These are phyloP conservation scores for Eupeodes corollae DNA, from an alignment of 1,140 invertebrate species.

Conservation along the genomic window DNA sequence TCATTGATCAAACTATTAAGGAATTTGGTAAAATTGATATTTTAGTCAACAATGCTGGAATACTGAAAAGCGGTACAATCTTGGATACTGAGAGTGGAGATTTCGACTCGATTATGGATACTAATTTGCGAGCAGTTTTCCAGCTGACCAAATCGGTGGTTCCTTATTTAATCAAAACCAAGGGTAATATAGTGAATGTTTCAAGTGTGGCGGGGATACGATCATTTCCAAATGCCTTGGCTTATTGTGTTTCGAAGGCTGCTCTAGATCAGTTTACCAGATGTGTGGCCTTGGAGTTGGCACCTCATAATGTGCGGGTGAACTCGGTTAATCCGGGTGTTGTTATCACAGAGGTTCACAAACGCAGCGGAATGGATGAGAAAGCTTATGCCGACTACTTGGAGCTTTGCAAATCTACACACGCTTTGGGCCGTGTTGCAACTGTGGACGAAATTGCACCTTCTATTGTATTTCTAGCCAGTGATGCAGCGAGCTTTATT, in stretches of 20 bases:
- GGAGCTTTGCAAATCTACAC: constrained; percentile 60
- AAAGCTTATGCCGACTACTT: constrained; percentile 61
- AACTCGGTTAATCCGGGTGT: constrained; percentile 80
- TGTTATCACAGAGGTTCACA: constrained; percentile 67
- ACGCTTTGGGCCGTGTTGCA: constrained; percentile 71
- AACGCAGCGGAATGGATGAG: constrained; percentile 56
- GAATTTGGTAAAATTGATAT: constrained; percentile 67
- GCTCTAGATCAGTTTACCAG: constrained; percentile 83
- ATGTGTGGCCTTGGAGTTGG: constrained; percentile 67
- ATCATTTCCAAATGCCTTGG: constrained; percentile 60
- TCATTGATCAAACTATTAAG: constrained; percentile 57
- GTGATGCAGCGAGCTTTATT: constrained; percentile 65
- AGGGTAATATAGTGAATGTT: constrained; percentile 82
- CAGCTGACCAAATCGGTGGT: constrained; percentile 72
- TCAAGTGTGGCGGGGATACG: constrained; percentile 81
- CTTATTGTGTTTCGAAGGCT: constrained; percentile 82
- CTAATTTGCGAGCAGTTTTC: constrained; percentile 74
- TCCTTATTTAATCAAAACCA: constrained; percentile 67
- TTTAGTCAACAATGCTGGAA: constrained; percentile 80
- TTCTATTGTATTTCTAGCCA: constrained; percentile 73
- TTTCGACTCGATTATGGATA: constrained; percentile 71
- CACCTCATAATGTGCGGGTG: constrained; percentile 67
- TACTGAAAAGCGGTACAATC: constrained; percentile 52
- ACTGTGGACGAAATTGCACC: constrained; percentile 64
- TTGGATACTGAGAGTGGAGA: constrained; percentile 65